Base-by-base conservation (phyloP, 1,140 invertebrate genomes). In the Tetramorium alpestre region DNA sequence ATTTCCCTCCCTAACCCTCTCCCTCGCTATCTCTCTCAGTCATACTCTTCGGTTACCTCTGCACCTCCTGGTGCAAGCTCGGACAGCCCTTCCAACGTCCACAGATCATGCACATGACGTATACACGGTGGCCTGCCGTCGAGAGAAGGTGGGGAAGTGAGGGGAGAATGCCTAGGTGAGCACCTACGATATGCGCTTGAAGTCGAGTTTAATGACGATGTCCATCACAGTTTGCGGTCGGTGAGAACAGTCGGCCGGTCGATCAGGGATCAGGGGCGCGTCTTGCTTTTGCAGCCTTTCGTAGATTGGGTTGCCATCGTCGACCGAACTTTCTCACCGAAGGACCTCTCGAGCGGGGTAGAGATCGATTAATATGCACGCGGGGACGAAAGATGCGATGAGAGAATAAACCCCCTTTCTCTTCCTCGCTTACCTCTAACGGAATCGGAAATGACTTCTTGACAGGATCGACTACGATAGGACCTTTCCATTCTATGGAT, bases 181-280 rank as follows among this genome's bases (percentile, higher is more conserved):
- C 70, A 64, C 84, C 47, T 25, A 64, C 65, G 75, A 70, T 60
- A 33, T 81, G 80, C 67, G 80, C 81, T 88, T 90, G 85, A 85
- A 91, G 88, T 88, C 72, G 62, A 80, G 87, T 84, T 89, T 93
- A 93, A 93, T 93, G 90, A 93, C 89, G 87, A 87, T 92, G 92
- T 93, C 92, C 91, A 92, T 93, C 92, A 93, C 38, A 54, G 77
- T 60, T n/a, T 60, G 89, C 75, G 87, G 87, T 89, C 62, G 60
- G 85, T 62, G 56, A 73, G 69, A 58, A 60, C 13, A 54, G 22
- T 49, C 38, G 60, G 44, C 13, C 2, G 18, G 25, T 25, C 67
- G 67, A 51, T 69, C 67, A 33, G 44, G 44, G 33, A 33, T 33
- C 33, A 33, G 28, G 11, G n/a, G 64, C 77, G 78, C 77, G 77